phyloP scores from a whole-genome alignment of 1,140 invertebrate genomes.

The Helicoverpa armigera region DNA sequence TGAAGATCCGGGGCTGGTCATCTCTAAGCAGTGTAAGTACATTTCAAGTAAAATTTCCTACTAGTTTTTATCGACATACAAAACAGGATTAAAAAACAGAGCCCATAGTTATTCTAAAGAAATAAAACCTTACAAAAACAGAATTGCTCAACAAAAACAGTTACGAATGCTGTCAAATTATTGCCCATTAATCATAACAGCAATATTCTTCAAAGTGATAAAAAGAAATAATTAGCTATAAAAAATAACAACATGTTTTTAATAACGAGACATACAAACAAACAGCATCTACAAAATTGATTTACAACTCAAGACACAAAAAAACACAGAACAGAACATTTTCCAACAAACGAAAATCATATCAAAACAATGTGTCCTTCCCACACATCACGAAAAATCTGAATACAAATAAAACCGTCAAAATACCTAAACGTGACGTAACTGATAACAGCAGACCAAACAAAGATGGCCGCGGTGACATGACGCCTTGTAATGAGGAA shows the following conservation, averaged over 20 bases:
- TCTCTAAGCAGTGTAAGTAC: no score
- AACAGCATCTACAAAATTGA: not conserved
- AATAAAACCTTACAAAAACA: no score
- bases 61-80: no score
- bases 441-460: slow-evolving; percentile 14
- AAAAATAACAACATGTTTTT: not conserved
- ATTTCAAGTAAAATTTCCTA: no score
- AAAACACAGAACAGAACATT: not conserved
- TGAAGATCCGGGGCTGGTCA: no score
- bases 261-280: not conserved
- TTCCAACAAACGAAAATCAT: not conserved
- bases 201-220: no score
- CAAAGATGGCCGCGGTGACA: not conserved
- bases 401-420: slow-evolving; percentile 22
- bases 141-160: no score
- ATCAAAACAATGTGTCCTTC: not conserved
- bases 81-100: no score
- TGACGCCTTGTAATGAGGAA: slow-evolving; percentile 40
- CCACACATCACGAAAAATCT: slow-evolving; percentile 17
- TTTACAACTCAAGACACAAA: not conserved
- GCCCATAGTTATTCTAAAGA: no score
- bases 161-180: no score
- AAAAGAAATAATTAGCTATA: not conserved
- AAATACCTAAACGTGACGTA: slow-evolving; percentile 15
- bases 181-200: no score